phyloP scores from a whole-genome alignment of 1,140 invertebrate species.

The Psix sp. region DNA sequence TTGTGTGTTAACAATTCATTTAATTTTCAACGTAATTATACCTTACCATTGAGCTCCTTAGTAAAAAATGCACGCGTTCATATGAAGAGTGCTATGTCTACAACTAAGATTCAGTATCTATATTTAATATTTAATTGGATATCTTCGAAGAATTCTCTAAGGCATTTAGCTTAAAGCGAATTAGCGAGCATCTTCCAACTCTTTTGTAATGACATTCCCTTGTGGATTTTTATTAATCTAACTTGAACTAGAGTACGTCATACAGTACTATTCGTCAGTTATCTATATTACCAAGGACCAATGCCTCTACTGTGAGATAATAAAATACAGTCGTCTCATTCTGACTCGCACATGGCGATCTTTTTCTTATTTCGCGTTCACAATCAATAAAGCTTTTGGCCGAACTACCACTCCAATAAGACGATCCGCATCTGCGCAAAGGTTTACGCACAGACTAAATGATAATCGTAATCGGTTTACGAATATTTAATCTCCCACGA shows the following conservation, averaged over 20 bases:
- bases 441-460: constrained; percentile 14
- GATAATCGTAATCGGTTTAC: constrained; percentile 37
- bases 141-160: background rate
- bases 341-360: constrained; percentile 22
- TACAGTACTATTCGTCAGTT: constrained; percentile 15
- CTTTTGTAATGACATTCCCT: too few species aligned
- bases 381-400: constrained; percentile 62
- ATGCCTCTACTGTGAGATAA: constrained; percentile 21
- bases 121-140: too few species aligned
- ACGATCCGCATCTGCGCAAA: constrained; percentile 58
- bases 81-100: too few species aligned
- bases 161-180: constrained; percentile 1
- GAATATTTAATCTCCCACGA: background rate
- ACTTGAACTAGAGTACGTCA: too few species aligned
- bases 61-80: too few species aligned
- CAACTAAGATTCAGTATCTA: too few species aligned
- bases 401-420: constrained; percentile 40
- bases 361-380: constrained; percentile 50
- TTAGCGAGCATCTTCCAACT: constrained; percentile 2
- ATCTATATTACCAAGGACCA: background rate
- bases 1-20: too few species aligned
- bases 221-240: too few species aligned
- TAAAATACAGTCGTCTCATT: constrained; percentile 25
- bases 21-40: too few species aligned
- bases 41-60: too few species aligned